phyloP scores from a whole-genome alignment of 92 coral and sea anemone genomes.

The Umimayanthus chanpuru region DNA sequence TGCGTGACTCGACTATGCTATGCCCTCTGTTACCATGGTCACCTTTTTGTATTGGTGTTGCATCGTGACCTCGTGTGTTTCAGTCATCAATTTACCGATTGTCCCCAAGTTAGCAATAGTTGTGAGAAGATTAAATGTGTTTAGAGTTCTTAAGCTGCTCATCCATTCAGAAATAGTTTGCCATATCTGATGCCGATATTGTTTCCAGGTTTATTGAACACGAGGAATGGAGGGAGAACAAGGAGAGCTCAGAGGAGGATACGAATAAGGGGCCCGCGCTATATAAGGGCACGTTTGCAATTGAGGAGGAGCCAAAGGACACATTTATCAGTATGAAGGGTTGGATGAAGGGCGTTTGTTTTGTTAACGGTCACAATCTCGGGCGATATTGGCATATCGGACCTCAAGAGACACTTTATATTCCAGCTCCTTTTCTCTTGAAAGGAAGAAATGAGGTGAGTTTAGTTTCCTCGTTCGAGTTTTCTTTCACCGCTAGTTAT shows the following conservation, averaged over 20 bases:
- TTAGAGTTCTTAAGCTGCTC: neutral
- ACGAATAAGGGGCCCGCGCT: constrained; percentile 56
- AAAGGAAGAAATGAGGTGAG: too few species aligned
- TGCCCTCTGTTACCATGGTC: too few species aligned
- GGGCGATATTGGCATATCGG: constrained; percentile 96
- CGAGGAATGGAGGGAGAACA: constrained; percentile 16
- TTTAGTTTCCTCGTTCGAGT: too few species aligned
- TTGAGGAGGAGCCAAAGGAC: constrained; percentile 78
- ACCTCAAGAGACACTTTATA: constrained; percentile 63
- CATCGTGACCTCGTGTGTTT: too few species aligned
- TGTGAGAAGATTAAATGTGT: too few species aligned
- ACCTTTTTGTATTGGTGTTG: too few species aligned
- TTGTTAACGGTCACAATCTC: constrained; percentile 89
- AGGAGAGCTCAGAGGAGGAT: neutral
- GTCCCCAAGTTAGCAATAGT: too few species aligned
- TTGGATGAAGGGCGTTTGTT: constrained; percentile 93
- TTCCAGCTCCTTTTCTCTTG: too few species aligned
- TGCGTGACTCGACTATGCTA: too few species aligned
- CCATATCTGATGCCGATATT: neutral
- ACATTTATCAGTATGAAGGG: constrained; percentile 78
- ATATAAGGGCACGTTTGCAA: constrained; percentile 68
- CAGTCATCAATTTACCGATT: too few species aligned
- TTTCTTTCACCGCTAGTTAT: too few species aligned
- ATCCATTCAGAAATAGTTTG: neutral
- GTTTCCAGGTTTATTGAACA: constrained; percentile 23